Percentiles rank a stretch among this genome's conserved stretches.
Conservation (phyloP, 2,797 vertebrate species). For the Chrosomus eos region DNA sequence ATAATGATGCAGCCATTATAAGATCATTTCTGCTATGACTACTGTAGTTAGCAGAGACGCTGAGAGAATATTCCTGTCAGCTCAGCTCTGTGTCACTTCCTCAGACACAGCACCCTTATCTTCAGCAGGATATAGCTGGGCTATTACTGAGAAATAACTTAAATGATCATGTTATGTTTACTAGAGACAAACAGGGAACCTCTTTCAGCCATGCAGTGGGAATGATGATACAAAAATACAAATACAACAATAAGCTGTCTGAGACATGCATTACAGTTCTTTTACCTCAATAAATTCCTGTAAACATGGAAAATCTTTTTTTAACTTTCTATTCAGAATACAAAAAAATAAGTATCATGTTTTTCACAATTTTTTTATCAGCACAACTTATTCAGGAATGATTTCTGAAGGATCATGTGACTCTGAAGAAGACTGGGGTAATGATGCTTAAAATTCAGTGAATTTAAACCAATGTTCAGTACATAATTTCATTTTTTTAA, state of each 20-base stretch:
- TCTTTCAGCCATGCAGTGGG: background rate
- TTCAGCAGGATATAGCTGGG: slow-evolving; percentile 21
- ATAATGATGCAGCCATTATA: slow-evolving; percentile 27
- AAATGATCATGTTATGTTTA: slow-evolving; percentile 15
- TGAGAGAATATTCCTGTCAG: slow-evolving; percentile 35
- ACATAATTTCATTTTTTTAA: background rate
- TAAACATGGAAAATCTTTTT: background rate
- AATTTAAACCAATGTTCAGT: background rate
- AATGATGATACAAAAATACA: background rate
- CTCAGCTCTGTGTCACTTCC: slow-evolving; percentile 35
- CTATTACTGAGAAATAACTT: slow-evolving; percentile 33
- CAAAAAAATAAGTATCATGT: background rate
- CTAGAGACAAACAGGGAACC: background rate
- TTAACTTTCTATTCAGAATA: background rate
- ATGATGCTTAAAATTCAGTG: background rate
- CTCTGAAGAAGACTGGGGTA: background rate
- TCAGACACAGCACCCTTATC: slow-evolving; percentile 11
- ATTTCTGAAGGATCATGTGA: background rate
- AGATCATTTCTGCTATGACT: slow-evolving; percentile 22
- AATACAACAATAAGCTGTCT: background rate
- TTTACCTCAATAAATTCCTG: too few relatives aligned
- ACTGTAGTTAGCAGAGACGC: slow-evolving; percentile 25
- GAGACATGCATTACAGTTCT: background rate
- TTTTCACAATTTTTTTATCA: background rate
- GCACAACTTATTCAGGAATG: too few relatives aligned